Percentiles rank a stretch among this genome's conserved stretches.
phyloP scores from a whole-genome alignment of 2,888 invertebrate genomes.

The Pocota personata region DNA sequence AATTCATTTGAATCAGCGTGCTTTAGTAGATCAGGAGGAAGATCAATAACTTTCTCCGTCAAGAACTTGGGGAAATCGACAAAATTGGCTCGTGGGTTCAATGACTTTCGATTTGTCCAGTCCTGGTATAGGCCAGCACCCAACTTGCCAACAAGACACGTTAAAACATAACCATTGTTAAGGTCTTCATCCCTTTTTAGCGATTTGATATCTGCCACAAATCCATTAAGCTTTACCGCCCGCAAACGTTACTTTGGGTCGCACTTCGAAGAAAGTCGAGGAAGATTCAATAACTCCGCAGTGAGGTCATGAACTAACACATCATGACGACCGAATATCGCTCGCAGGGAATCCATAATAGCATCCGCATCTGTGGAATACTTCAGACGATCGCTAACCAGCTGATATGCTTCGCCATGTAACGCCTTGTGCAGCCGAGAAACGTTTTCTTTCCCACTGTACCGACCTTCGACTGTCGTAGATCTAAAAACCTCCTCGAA shows the following conservation, averaged over 20 bases:
- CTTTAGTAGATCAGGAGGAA: not conserved
- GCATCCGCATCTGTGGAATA: too few relatives aligned
- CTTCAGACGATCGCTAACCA: conserved; percentile 4
- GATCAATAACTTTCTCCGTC: not conserved
- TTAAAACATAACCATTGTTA: not conserved
- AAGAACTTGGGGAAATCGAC: not conserved
- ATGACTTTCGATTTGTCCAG: not conserved
- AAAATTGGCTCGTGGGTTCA: not conserved
- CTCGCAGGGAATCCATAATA: not conserved
- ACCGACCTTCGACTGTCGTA: not conserved
- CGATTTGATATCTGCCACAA: not conserved
- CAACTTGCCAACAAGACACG: too few relatives aligned
- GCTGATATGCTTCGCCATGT: not conserved
- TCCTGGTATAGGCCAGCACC: not conserved
- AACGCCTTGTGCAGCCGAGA: conserved; percentile 1
- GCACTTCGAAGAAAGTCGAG: not conserved
- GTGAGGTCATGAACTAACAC: not conserved
- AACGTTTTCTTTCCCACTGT: conserved; percentile 10
- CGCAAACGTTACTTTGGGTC: not conserved
- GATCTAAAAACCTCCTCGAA: not conserved
- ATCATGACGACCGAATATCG: not conserved
- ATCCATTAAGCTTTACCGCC: not conserved
- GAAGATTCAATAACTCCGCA: not conserved
- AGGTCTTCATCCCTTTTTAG: not conserved
- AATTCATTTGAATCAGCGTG: not conserved